Conservation (phyloP, 2,888 invertebrate species). For the Spisula solida region DNA sequence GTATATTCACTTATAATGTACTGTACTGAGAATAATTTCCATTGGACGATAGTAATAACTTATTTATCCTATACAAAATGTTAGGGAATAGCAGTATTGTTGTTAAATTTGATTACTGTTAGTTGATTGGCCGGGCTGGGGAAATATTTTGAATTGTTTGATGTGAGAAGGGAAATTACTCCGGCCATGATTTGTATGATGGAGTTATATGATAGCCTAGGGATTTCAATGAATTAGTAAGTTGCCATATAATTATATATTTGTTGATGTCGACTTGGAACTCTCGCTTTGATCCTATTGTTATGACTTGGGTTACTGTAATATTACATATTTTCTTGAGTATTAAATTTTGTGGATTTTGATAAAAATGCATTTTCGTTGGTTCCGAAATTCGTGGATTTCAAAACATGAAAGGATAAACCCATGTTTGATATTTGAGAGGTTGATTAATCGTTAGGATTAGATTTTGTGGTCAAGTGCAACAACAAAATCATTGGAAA, state of each 20-base stretch:
- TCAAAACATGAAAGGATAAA: too few species aligned
- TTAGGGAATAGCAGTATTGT: neutral
- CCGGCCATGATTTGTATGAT: neutral
- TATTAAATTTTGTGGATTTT: too few species aligned
- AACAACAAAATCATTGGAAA: too few species aligned
- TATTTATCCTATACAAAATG: neutral
- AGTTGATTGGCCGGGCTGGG: neutral
- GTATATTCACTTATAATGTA: too few species aligned
- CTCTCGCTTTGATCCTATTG: neutral
- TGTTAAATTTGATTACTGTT: constrained; percentile 15
- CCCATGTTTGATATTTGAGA: too few species aligned
- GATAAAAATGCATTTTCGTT: too few species aligned
- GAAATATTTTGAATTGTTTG: neutral
- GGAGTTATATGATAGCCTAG: neutral
- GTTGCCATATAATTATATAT: neutral
- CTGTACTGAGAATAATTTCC: neutral
- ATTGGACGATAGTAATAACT: neutral
- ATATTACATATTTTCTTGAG: too few species aligned
- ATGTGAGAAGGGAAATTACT: constrained; percentile 14
- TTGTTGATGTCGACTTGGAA: neutral
- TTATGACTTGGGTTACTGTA: neutral
- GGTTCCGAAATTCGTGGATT: too few species aligned
- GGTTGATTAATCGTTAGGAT: too few species aligned
- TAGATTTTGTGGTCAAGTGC: too few species aligned
- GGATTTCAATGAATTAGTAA: neutral